Evolutionary conservation across 37 sponge, comb jelly and placozoan genomes (phyloP).

Genomic region (Halichondria panicea): DNA sequence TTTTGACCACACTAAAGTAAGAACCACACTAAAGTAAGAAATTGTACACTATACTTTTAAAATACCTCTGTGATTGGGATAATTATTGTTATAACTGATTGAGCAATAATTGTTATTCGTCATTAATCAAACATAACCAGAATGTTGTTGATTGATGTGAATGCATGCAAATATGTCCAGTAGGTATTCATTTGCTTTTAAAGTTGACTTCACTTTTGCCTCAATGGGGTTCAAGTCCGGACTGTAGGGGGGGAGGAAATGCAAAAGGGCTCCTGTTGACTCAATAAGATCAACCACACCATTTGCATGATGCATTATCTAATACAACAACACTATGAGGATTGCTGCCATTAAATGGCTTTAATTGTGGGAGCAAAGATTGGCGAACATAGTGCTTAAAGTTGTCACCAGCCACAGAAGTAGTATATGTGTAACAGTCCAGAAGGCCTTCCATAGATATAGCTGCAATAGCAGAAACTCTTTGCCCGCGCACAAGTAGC

Average conservation of each 20-base stretch:
- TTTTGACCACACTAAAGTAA: too few species aligned
- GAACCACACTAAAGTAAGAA: too few species aligned
- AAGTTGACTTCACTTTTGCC: neutral
- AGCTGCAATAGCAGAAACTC: neutral
- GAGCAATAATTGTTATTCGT: too few species aligned
- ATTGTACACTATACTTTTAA: too few species aligned
- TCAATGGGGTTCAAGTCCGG: neutral
- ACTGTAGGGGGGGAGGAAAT: neutral
- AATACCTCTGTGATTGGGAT: too few species aligned
- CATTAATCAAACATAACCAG: too few species aligned
- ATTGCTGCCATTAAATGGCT: neutral
- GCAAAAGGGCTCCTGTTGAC: neutral
- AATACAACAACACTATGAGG: neutral
- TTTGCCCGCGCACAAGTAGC: neutral
- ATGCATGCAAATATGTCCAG: too few species aligned
- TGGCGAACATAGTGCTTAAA: neutral
- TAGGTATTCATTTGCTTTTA: neutral
- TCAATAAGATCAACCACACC: neutral
- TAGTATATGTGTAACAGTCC: neutral
- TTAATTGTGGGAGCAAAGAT: neutral
- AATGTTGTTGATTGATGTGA: too few species aligned
- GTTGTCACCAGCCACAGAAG: neutral
- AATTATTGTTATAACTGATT: too few species aligned
- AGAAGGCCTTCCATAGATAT: neutral
- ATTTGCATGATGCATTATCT: neutral